A percentile compares a stretch with the other conserved stretches of the same genome.
phyloP scores from a whole-genome alignment of 1,140 invertebrate species.

The Caenorhabditis tropicalis region DNA sequence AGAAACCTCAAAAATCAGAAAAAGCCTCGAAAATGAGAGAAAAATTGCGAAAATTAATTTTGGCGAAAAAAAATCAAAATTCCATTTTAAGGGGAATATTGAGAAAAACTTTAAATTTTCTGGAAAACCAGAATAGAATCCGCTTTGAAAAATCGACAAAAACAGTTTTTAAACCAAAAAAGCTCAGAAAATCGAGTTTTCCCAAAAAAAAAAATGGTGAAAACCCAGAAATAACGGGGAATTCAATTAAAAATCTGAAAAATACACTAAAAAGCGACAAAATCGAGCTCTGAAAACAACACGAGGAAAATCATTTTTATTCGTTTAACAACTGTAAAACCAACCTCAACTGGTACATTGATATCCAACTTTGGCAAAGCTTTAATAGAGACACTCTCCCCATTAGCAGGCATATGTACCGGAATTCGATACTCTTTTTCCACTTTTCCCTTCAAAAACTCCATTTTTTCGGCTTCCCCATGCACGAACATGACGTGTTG shows the following conservation, averaged over 20 bases:
- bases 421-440: slow-evolving; percentile 63
- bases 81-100: too few species aligned
- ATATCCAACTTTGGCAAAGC: background rate
- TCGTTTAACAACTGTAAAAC: background rate
- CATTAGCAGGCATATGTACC: slow-evolving; percentile 70
- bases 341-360: background rate
- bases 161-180: too few species aligned
- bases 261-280: background rate
- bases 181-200: background rate
- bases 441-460: slow-evolving; percentile 66
- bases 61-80: too few species aligned
- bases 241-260: background rate
- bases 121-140: too few species aligned
- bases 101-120: too few species aligned
- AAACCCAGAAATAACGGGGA: background rate
- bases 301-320: background rate
- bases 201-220: background rate
- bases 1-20: too few species aligned
- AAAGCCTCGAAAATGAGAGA: too few species aligned
- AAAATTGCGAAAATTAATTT: too few species aligned
- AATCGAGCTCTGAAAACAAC: background rate
- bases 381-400: slow-evolving; percentile 61
- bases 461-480: slow-evolving; percentile 84
- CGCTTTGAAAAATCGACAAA: too few species aligned
- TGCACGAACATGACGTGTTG: slow-evolving; percentile 96